Base-by-base conservation (phyloP, 1,140 invertebrate species). In the Ooceraea biroi region DNA sequence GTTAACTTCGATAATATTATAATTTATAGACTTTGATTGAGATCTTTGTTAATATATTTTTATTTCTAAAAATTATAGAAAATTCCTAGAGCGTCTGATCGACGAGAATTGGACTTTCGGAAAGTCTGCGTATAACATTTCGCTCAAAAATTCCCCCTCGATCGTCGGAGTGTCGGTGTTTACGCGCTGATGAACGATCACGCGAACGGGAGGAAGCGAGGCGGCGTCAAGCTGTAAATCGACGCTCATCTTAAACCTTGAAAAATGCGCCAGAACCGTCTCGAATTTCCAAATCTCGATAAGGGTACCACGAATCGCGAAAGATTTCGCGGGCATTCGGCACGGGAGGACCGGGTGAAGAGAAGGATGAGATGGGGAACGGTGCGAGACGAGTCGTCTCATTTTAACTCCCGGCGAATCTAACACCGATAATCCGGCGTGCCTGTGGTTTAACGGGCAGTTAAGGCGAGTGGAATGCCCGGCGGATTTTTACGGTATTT, bases 201-300 rank as follows among this genome's bases (percentile, higher is more conserved):
- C n/a, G 48, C 68, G 68, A 55, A 52, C 46, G 19, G 48, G 27
- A 71, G 48, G 25, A 52, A 71, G 48, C 46, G 36, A 25, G 41
- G 17, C 30, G 17, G 46, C 63, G 17, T 57, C 65, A 58, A 58
- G 22, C 57, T 80, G 76, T 46, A 69, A 80, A 80, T 80, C 65
- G 76, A 80, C n/a, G 65, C 41, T 69, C 76, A 22, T 69, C 76
- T 55, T 80, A 80, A 57, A 57, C n/a, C 76, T 50, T 14, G 50
- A 58, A 80, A 80, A 57, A 58, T 57, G 50, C 25, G 65, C 36
- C 65, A 1, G 36, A 48, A 57, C 22, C 30, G 76, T 68, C 76
- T 80, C 76, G 22, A 80, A 80, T 80, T 80, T 80, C 76, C 65
- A 30, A 80, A 71, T 80, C 76, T 80, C 41, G 65, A 80, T 80